These are phyloP conservation scores for Globicephala melas DNA, from an alignment of 2,113 vertebrate genomes.

Conservation along the genomic window DNA sequence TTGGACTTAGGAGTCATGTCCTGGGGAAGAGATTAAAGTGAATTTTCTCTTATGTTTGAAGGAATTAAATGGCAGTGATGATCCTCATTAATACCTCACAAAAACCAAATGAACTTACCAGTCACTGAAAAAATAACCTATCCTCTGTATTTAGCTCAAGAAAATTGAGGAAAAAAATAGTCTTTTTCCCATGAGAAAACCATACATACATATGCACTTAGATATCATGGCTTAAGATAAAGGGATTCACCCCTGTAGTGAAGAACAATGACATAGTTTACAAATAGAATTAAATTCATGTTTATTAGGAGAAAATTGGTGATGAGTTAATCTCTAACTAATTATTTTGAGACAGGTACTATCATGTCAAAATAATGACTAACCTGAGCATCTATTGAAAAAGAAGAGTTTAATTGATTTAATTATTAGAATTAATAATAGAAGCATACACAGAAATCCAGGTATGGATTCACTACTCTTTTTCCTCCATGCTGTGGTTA, in stretches of 20 bases:
- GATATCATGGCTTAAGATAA: not conserved
- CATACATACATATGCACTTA: not conserved
- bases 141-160: not conserved
- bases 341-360: not conserved
- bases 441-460: not conserved
- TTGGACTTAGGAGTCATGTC: not conserved
- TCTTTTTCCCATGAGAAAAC: not conserved
- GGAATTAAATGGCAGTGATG: not conserved
- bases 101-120: not conserved
- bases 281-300: not conserved
- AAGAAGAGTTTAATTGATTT: not conserved
- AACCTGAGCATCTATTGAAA: not conserved
- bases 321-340: not conserved
- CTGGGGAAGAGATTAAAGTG: not conserved
- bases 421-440: not conserved
- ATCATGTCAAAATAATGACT: not conserved
- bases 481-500: not conserved
- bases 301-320: not conserved
- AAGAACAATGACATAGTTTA: not conserved
- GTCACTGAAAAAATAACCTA: not conserved
- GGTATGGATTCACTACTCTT: not conserved
- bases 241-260: not conserved
- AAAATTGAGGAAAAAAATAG: not conserved
- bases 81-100: not conserved
- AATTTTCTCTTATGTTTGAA: not conserved